phyloP scores from a whole-genome alignment of 2,113 vertebrate species.

The Zingel zingel region DNA sequence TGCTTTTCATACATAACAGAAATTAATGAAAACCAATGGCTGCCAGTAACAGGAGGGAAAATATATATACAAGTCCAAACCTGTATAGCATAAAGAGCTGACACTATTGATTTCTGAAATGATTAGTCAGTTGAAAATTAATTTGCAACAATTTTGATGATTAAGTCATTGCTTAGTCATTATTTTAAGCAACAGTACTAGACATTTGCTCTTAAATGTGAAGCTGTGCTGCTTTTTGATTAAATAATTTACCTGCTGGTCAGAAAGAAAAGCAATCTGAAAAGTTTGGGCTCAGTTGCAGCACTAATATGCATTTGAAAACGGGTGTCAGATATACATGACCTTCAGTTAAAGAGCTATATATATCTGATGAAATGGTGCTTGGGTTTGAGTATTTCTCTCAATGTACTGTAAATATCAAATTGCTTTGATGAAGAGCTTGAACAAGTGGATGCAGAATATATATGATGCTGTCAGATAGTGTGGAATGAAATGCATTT shows the following conservation, averaged over 20 bases:
- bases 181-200: not conserved
- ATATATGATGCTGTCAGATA: not conserved
- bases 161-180: too few relatives aligned
- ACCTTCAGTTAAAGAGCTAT: not conserved
- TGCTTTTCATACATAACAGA: not conserved
- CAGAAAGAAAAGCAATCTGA: too few relatives aligned
- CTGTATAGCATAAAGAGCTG: not conserved
- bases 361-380: not conserved
- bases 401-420: not conserved
- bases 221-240: not conserved
- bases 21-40: not conserved
- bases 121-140: not conserved
- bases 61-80: not conserved
- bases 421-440: not conserved
- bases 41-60: not conserved
- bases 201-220: not conserved
- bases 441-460: not conserved
- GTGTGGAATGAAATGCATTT: constrained; percentile 15
- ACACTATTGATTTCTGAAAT: not conserved
- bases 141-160: not conserved
- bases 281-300: too few relatives aligned
- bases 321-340: not conserved
- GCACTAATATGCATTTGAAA: too few relatives aligned
- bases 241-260: too few relatives aligned
- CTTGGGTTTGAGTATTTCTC: constrained; percentile 3